Percentiles rank a stretch among this genome's conserved stretches.
phyloP scores from a whole-genome alignment of 2,888 invertebrate species.

The Polymixis lichenea region DNA sequence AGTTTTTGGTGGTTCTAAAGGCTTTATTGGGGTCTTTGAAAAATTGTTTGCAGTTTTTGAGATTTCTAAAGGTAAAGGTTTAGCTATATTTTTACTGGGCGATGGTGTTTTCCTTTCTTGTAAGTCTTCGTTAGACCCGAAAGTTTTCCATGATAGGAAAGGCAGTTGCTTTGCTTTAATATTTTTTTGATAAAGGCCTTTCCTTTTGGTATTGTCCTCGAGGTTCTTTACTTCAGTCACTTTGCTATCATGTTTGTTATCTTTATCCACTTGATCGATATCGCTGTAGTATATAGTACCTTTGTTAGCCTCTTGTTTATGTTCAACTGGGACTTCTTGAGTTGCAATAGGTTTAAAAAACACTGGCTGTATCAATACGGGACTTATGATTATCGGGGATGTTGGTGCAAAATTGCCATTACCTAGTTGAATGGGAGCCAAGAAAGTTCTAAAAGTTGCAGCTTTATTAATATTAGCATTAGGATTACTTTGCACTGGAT shows the following conservation, averaged over 20 bases:
- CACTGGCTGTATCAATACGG: slow-evolving; percentile 83
- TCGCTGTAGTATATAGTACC: slow-evolving; percentile 84
- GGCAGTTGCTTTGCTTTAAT: slow-evolving; percentile 78
- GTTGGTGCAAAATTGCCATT: slow-evolving; percentile 72
- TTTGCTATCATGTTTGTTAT: slow-evolving; percentile 58
- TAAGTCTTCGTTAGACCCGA: slow-evolving; percentile 74
- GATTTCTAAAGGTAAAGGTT: slow-evolving; percentile 62
- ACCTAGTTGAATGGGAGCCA: slow-evolving; percentile 80
- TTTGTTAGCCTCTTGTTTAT: slow-evolving; percentile 69
- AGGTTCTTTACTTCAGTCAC: slow-evolving; percentile 53
- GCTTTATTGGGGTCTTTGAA: slow-evolving; percentile 32
- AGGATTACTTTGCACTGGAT: slow-evolving; percentile 61
- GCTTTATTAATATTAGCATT: slow-evolving; percentile 60
- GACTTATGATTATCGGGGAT: slow-evolving; percentile 83
- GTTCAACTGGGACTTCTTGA: slow-evolving; percentile 39
- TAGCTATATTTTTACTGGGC: slow-evolving; percentile 64
- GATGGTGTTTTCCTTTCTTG: slow-evolving; percentile 70
- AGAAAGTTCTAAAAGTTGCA: slow-evolving; percentile 74
- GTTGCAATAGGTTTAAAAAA: slow-evolving; percentile 74
- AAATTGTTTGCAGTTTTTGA: slow-evolving; percentile 60
- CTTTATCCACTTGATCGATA: slow-evolving; percentile 80
- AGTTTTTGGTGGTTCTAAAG: slow-evolving; percentile 41
- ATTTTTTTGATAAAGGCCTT: slow-evolving; percentile 81
- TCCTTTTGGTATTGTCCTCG: slow-evolving; percentile 70
- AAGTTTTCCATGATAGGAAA: slow-evolving; percentile 77